Evolutionary conservation across 2,888 invertebrate species (phyloP).

Genomic region (Monopis laevigella): DNA sequence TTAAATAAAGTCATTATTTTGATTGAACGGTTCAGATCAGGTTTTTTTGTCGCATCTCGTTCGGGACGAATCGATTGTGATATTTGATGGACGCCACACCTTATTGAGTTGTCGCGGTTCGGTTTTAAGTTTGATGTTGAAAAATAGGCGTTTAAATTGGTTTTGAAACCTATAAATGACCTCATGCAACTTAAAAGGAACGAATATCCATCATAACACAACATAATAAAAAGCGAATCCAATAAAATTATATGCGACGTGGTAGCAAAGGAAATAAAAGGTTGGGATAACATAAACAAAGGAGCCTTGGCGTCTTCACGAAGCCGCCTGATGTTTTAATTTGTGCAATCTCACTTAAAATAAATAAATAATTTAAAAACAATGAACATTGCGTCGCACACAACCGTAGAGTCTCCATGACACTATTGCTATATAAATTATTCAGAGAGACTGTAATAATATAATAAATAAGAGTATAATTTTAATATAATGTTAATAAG

Average conservation of each 20-base stretch:
- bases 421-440: constrained; percentile 1
- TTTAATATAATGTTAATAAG: too few relatives aligned
- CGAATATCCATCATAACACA: not conserved
- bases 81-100: constrained; percentile 37
- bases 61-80: constrained; percentile 52
- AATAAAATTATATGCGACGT: not conserved
- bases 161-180: constrained; percentile 16
- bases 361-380: constrained; percentile 13
- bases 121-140: constrained; percentile 17
- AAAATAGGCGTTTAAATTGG: constrained; percentile 46
- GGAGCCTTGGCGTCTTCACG: constrained; percentile 5
- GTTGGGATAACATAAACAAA: constrained; percentile 7
- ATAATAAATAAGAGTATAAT: too few relatives aligned
- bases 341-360: constrained; percentile 11
- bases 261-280: constrained; percentile 1
- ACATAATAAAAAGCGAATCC: not conserved
- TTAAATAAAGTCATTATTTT: constrained; percentile 68
- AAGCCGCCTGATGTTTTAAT: constrained; percentile 13
- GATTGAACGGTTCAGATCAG: constrained; percentile 46
- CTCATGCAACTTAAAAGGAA: not conserved
- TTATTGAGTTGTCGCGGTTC: constrained; percentile 32
- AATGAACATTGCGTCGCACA: constrained; percentile 7
- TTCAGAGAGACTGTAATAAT: too few relatives aligned
- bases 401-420: constrained; percentile 6
- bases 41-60: constrained; percentile 33